phyloP scores from a whole-genome alignment of 2,797 vertebrate genomes.

The Karalla daura region DNA sequence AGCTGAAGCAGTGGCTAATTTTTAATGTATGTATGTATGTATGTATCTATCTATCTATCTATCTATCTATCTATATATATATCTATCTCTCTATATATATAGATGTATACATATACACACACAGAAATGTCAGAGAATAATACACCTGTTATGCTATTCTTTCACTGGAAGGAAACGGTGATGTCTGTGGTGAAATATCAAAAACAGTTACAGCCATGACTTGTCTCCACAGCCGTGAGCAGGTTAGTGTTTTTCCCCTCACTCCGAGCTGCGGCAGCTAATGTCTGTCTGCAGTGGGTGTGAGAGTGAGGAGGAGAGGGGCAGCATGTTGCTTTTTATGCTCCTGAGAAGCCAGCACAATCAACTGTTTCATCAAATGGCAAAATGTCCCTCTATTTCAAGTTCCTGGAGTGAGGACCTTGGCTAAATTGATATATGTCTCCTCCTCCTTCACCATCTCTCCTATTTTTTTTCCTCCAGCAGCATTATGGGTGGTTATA shows the following conservation, averaged over 20 bases:
- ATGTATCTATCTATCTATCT: too few relatives aligned
- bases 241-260: background rate
- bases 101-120: too few relatives aligned
- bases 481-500: constrained; percentile 98
- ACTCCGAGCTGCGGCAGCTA: background rate
- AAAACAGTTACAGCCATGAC: background rate
- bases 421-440: constrained; percentile 96
- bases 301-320: background rate
- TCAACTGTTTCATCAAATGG: constrained; percentile 93
- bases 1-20: too few relatives aligned
- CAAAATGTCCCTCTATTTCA: constrained; percentile 93
- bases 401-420: constrained; percentile 92
- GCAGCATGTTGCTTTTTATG: constrained; percentile 80
- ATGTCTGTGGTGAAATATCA: too few relatives aligned
- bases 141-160: background rate
- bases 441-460: constrained; percentile 74
- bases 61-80: too few relatives aligned
- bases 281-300: constrained; percentile 5
- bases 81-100: too few relatives aligned
- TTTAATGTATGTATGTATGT: too few relatives aligned
- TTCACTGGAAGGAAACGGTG: too few relatives aligned
- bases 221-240: background rate
- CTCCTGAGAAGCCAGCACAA: constrained; percentile 89
- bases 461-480: constrained; percentile 80
- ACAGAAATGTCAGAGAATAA: too few relatives aligned